These are phyloP conservation scores for Porites australiensis DNA, from an alignment of 64 coral and sea anemone genomes.

Conservation along the genomic window DNA sequence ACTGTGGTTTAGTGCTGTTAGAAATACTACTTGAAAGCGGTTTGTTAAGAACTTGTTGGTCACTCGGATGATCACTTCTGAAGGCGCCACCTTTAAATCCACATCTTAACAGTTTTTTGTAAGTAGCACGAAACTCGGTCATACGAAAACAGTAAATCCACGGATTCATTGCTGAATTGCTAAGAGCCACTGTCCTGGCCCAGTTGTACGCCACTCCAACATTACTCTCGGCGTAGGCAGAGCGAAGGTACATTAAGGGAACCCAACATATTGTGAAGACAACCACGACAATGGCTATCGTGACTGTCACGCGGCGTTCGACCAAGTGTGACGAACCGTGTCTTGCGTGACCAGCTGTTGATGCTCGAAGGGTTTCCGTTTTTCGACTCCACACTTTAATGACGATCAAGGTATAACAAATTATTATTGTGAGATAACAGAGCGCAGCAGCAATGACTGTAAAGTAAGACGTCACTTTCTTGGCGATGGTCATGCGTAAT, in stretches of 20 bases:
- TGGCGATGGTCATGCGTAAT: slow-evolving; percentile 63
- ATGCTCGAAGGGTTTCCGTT: neutral
- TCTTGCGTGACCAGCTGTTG: neutral
- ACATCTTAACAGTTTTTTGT: slow-evolving; percentile 62
- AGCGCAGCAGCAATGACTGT: slow-evolving; percentile 76
- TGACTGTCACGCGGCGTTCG: slow-evolving; percentile 89
- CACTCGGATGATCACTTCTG: neutral
- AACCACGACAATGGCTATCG: slow-evolving; percentile 79
- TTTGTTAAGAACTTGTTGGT: neutral
- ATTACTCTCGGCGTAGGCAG: slow-evolving; percentile 57
- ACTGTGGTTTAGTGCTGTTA: neutral
- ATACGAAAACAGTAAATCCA: slow-evolving; percentile 91
- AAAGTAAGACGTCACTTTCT: slow-evolving; percentile 75
- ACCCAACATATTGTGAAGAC: slow-evolving; percentile 84
- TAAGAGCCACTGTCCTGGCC: slow-evolving; percentile 82
- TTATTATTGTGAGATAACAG: slow-evolving; percentile 76
- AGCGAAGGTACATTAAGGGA: slow-evolving; percentile 71
- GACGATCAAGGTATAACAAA: slow-evolving; percentile 76
- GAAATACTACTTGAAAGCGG: neutral
- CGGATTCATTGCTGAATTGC: slow-evolving; percentile 85
- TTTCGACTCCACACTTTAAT: slow-evolving; percentile 66
- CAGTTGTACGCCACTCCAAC: slow-evolving; percentile 80
- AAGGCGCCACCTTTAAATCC: neutral
- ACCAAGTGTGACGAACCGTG: slow-evolving; percentile 37
- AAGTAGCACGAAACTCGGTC: slow-evolving; percentile 76